Evolutionary conservation across 2,113 vertebrate genomes (phyloP), one percentile per base, ranked within the genome.

Genomic region (Chitala chitala): DNA sequence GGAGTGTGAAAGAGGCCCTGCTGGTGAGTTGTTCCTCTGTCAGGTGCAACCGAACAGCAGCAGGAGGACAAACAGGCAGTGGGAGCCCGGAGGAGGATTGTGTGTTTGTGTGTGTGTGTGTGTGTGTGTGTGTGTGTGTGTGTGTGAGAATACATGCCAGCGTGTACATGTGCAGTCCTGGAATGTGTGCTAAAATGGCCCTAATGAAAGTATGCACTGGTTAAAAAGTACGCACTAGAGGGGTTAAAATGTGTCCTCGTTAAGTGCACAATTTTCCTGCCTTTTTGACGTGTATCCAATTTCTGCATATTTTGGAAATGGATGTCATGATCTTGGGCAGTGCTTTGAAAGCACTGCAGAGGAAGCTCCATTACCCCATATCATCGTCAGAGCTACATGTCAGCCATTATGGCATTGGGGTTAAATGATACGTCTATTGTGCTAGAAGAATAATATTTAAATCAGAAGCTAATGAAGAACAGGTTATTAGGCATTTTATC

Each of bases 401-500:
- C 26, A 5, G 56, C 75, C 77, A 78, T 81, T 81, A 72, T 61
- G 44, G 66, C n/a, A 29, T 64, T 53, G 5, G 64, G 38, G 44
- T 42, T 50, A 40, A 42, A 40, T 69, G 51, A 65, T 75, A 50
- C 33, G 75, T 70, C 64, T 38, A 54, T 66, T 81, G 65, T 63
- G 71, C 66, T 73, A 31, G 20, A 73, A 56, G 61, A 51, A 46
- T 73, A 56, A 74, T 79, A 65, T 77, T 44, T 71, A 77, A 79
- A 79, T 72, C 42, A 77, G 51, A 36, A 73, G 77, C 53, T 31
- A 56, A 63, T 77, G 46, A 40, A 69, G 44, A 63, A 20, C 10
- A 38, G 64, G 10, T 54, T 61, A 33, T 56, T 55, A 26, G 69
- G 51, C 36, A n/a, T 40, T 58, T 71, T 58, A 71, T 58, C 69